Base-by-base conservation (phyloP, 2,888 invertebrate genomes). In the Pegoplata infirma region DNA sequence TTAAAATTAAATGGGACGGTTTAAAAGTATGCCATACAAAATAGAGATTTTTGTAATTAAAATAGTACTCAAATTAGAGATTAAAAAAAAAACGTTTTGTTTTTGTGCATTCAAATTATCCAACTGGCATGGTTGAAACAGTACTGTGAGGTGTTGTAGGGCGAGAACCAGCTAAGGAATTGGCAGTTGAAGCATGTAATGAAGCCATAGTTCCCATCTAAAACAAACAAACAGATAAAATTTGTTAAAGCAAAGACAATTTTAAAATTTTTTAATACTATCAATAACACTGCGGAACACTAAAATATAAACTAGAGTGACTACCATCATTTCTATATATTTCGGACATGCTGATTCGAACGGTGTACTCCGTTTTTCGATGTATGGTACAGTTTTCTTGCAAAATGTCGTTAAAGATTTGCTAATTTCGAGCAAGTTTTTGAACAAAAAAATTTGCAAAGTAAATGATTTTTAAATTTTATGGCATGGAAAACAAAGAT, bases 161-260 rank as follows among this genome's bases (percentile, higher is more conserved):
- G 17, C 96, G 92, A 32, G 96, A 97, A 51, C 96, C 96, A 68
- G 96, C 96, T 75, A 97, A 91, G 0, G 96, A 96, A 80, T 96
- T 96, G 84, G 95, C 95, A 53, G 96, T 93, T 14, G 96, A 96
- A 19, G 95, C 95, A 90, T 94, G 94, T 84, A 95, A 90, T 44
- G 94, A 94, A 79, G 94, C 93, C 96, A 97, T 95, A 66, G 97
- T 97, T 55, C 96, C 97, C 94, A 97, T 96, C 96, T 96, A 89
- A 44, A 90, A n/a, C n/a, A n/a, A n/a, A n/a, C n/a, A n/a, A 89
- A n/a, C 6, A 14, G 5, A 10, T 17, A 40, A 25, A 3, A 25
- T 12, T n/a, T 61, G n/a, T 10, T 21, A 19, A 36, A 19, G 5
- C n/a, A n/a, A n/a, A n/a, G n/a, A n/a, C n/a, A 1, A 19, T 25